Evolutionary conservation across 2,797 vertebrate species (phyloP).

Genomic region (Garrulus glandarius): DNA sequence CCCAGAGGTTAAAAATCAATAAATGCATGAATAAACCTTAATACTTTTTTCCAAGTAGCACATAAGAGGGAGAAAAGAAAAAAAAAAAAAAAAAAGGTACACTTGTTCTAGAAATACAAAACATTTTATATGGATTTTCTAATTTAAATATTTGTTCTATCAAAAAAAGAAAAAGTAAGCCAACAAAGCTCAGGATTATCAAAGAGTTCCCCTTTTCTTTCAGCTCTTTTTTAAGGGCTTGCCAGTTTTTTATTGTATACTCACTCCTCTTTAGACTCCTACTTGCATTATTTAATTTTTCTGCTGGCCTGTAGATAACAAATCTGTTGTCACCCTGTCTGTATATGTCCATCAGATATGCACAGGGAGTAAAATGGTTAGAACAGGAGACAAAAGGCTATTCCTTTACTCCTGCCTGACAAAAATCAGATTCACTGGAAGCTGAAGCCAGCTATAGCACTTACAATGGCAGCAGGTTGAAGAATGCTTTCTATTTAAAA

Average conservation of each 20-base stretch:
- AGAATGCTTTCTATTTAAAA: neutral
- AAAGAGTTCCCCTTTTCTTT: neutral
- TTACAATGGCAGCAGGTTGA: neutral
- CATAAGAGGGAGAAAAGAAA: fast-evolving
- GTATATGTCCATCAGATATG: conserved; percentile 41
- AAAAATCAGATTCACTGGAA: conserved; percentile 29
- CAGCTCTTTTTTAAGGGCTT: neutral
- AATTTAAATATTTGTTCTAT: neutral
- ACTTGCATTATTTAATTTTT: conserved; percentile 67
- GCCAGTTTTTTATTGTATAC: neutral
- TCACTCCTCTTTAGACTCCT: neutral
- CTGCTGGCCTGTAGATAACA: conserved; percentile 43
- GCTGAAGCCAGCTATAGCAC: neutral
- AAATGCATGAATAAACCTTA: neutral
- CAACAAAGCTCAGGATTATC: neutral
- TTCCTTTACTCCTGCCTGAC: neutral
- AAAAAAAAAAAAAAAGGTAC: neutral
- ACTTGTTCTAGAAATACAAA: neutral
- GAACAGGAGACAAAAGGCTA: conserved; percentile 21
- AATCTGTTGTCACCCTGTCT: conserved; percentile 53
- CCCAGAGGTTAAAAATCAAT: neutral
- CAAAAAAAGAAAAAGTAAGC: neutral
- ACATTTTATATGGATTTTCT: neutral
- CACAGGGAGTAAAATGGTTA: conserved; percentile 27
- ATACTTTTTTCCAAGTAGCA: neutral